Base-by-base conservation (phyloP, 2,888 invertebrate genomes). In the Conops quadrifasciatus region DNA sequence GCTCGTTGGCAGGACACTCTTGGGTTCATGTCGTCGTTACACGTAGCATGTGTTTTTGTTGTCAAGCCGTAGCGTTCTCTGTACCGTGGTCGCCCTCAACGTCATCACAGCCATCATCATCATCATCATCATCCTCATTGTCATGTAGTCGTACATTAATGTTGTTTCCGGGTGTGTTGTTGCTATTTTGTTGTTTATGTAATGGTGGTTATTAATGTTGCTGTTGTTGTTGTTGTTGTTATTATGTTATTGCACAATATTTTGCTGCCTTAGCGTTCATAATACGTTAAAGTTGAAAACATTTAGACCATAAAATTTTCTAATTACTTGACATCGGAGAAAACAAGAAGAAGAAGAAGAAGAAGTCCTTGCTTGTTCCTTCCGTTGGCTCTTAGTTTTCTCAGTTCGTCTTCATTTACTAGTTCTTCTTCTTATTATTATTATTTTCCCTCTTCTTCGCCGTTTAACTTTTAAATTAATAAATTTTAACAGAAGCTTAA, bases 281-380 rank as follows among this genome's bases (percentile, higher is more conserved):
- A 36, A 9, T 36, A 36, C 49, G 49, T 28, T 75, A 64, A 75
- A 76, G 49, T 19, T 53, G 63, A 74, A 74, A 75, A 73, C 60
- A 76, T 75, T 76, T 75, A 75, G 78, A 78, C 75, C 78, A 79
- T 82, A 77, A 80, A 80, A 81, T 82, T 79, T 81, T 80, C 77
- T 82, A 82, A 81, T 81, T 82, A 81, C 78, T 76, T 71, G 66
- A 74, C 78, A 64, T 67, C 51, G 16, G 9, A 36, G 62, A 47
- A 19, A 53, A 51, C 47, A 30, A 24, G n/a, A 24, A 36, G 30
- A 13, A 16, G 11, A 24, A 56, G 36, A 43, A 9, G 36, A 16
- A 21, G 19, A 43, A 30, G 11, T 24, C 60, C 43, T 5, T 60
- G n/a, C 43, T n/a, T n/a, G 21, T 36, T 43, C n/a, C n/a, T n/a